A percentile compares a stretch with the other conserved stretches of the same genome.
Conservation (phyloP, 2,797 vertebrate genomes). For the Coilia nasus region DNA sequence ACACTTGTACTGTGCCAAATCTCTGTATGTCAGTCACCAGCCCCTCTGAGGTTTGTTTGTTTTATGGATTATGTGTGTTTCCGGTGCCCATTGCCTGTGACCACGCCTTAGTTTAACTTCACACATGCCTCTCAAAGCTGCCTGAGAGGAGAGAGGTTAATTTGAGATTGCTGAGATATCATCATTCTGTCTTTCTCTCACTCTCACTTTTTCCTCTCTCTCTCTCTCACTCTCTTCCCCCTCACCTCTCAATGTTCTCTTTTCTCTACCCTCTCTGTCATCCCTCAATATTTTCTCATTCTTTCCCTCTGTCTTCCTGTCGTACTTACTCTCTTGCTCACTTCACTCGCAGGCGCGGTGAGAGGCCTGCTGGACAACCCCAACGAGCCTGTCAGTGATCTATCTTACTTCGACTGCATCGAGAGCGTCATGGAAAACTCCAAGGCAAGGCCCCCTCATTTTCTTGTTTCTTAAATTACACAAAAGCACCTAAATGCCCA, state of each 20-base stretch:
- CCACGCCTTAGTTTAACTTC: background rate
- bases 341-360: constrained; percentile 82
- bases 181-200: background rate
- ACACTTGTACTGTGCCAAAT: background rate
- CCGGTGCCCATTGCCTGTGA: background rate
- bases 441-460: constrained; percentile 78
- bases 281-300: background rate
- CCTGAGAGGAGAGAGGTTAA: background rate
- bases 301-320: background rate
- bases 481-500: constrained; percentile 27
- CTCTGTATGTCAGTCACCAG: background rate
- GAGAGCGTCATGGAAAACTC: constrained; percentile 99
- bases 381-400: constrained; percentile 93
- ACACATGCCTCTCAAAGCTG: background rate
- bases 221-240: background rate
- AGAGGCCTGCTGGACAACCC: constrained; percentile 95
- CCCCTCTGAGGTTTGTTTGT: background rate
- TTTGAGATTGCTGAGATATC: background rate
- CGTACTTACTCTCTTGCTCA: constrained; percentile 37
- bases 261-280: background rate
- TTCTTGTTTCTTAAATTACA: background rate
- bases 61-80: background rate
- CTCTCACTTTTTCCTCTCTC: background rate
- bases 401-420: constrained; percentile 98
- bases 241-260: background rate